Evolutionary conservation across 2,113 vertebrate genomes (phyloP).

Genomic region (Morphnarchus princeps): DNA sequence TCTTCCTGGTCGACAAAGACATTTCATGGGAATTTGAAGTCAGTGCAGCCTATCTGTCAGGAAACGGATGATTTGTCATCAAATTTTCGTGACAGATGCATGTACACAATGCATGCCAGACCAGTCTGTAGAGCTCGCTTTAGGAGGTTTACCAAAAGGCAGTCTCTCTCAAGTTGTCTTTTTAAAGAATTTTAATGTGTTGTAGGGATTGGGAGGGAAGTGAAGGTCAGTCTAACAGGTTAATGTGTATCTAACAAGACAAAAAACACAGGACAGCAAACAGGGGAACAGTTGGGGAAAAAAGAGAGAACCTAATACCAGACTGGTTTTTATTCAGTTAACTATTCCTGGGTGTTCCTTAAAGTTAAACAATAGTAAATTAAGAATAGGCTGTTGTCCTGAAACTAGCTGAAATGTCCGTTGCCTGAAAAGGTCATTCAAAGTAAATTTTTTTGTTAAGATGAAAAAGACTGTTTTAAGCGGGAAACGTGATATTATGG

Average conservation of each 20-base stretch:
- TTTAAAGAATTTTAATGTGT: slow-evolving; percentile 49
- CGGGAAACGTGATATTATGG: neutral
- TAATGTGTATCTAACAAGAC: slow-evolving; percentile 37
- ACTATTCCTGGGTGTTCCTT: neutral
- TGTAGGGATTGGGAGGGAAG: neutral
- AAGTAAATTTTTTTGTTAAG: slow-evolving; percentile 9
- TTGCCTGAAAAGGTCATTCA: neutral
- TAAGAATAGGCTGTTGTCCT: neutral
- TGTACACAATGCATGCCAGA: slow-evolving; percentile 57
- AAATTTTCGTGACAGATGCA: slow-evolving; percentile 39
- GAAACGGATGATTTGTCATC: slow-evolving; percentile 67
- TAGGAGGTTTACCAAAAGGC: slow-evolving; percentile 40
- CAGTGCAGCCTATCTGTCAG: slow-evolving; percentile 50
- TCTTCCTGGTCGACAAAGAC: slow-evolving; percentile 46
- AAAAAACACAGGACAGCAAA: slow-evolving; percentile 25
- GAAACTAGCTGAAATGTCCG: neutral
- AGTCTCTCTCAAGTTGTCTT: slow-evolving; percentile 28
- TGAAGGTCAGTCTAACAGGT: slow-evolving; percentile 23
- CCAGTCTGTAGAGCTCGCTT: neutral
- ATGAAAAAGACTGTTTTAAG: slow-evolving; percentile 13
- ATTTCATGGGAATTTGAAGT: slow-evolving; percentile 56
- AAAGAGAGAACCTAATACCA: neutral
- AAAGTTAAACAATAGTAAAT: neutral
- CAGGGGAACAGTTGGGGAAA: neutral
- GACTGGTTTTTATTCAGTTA: neutral